phyloP scores from a whole-genome alignment of 2,797 vertebrate genomes.

The Macrochelys suwanniensis region DNA sequence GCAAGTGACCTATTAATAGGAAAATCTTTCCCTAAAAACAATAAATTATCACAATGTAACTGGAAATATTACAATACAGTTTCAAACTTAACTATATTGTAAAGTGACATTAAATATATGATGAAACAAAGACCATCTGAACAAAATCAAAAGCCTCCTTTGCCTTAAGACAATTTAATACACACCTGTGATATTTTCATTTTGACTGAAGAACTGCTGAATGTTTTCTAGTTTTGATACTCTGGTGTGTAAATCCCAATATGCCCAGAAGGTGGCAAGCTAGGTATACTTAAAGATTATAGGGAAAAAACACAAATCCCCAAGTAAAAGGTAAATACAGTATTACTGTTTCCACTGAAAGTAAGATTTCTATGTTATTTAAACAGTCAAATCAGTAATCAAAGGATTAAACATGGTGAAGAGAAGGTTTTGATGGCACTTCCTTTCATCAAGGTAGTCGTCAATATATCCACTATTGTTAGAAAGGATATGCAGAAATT shows the following conservation, averaged over 20 bases:
- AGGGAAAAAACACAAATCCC: not conserved
- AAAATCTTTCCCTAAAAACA: not conserved
- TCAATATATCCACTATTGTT: not conserved
- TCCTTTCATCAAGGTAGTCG: not conserved
- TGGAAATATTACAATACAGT: not conserved
- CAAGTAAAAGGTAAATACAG: conserved; percentile 3
- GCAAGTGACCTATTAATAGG: not conserved
- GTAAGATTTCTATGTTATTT: not conserved
- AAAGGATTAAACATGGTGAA: not conserved
- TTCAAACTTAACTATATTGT: not conserved
- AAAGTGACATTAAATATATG: not conserved
- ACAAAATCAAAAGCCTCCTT: not conserved
- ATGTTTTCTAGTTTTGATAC: conserved; percentile 1
- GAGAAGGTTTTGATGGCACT: not conserved
- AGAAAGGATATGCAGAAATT: not conserved
- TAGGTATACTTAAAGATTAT: conserved; percentile 10
- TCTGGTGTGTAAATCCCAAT: conserved; percentile 16
- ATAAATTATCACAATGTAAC: not conserved
- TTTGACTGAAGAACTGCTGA: not conserved
- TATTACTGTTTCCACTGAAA: conserved; percentile 16
- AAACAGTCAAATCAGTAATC: conserved; percentile 17
- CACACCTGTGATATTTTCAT: not conserved
- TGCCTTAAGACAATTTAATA: not conserved
- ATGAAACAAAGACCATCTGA: not conserved
- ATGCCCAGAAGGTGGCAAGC: conserved; percentile 81